Evolutionary conservation across 2,113 vertebrate genomes (phyloP).

Genomic region (Atherinomorus stipes): DNA sequence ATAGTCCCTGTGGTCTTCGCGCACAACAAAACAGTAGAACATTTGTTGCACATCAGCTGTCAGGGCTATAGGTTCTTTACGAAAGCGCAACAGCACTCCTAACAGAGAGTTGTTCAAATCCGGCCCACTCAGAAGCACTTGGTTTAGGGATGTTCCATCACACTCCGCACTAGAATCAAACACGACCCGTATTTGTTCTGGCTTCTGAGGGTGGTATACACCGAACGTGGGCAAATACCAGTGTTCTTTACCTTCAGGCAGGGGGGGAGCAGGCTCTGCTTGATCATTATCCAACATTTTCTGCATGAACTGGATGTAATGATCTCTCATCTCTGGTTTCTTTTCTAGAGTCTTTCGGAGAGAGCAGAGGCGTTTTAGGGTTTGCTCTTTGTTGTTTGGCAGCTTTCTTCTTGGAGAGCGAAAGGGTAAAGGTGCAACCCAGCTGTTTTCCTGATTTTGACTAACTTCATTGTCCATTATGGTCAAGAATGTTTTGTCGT

Average conservation of each 20-base stretch:
- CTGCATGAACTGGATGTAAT: neutral
- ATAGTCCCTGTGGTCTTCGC: neutral
- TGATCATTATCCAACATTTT: constrained; percentile 6
- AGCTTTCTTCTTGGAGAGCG: neutral
- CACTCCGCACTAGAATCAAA: neutral
- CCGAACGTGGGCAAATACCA: constrained; percentile 6
- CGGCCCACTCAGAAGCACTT: neutral
- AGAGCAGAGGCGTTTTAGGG: neutral
- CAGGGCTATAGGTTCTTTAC: neutral
- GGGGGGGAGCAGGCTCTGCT: neutral
- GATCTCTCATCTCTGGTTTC: neutral
- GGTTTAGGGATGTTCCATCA: constrained; percentile 4
- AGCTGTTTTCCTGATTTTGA: neutral
- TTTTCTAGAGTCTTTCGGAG: too few relatives aligned
- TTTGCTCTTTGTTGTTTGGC: constrained; percentile 1
- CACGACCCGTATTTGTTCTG: neutral
- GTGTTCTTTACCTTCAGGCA: neutral
- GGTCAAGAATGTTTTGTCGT: neutral
- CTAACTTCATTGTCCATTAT: constrained; percentile 11
- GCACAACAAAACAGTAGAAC: neutral
- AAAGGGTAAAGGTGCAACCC: constrained; percentile 20
- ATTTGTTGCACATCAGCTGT: neutral
- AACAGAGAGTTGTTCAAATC: neutral
- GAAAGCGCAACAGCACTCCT: neutral
- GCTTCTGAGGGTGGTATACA: neutral